A percentile compares a stretch with the other conserved stretches of the same genome.
Conservation (phyloP, 2,797 vertebrate species). For the Labeo calbasu region DNA sequence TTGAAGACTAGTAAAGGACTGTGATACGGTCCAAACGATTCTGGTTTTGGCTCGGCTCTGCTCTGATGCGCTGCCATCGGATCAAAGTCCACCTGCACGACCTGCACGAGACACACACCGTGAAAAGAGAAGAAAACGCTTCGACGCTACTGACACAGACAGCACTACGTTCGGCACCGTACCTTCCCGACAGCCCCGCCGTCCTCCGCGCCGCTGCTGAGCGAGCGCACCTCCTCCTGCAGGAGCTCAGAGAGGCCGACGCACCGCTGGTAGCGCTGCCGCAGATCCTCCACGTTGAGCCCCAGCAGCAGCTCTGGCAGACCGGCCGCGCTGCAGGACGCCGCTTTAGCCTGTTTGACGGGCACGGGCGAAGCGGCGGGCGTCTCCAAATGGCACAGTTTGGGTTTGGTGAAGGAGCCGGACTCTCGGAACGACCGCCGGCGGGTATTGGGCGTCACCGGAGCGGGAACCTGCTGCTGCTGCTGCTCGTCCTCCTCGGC, state of each 20-base stretch:
- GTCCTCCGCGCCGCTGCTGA: conserved; percentile 61
- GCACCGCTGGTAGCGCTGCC: conserved; percentile 79
- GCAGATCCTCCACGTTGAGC: conserved; percentile 86
- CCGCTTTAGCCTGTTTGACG: conserved; percentile 44
- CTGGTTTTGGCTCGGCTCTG: conserved; percentile 78
- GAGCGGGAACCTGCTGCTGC: conserved; percentile 19
- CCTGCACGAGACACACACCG: conserved; percentile 71
- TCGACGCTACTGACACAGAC: background rate
- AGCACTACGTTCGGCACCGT: conserved; percentile 24
- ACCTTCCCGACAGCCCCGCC: conserved; percentile 77
- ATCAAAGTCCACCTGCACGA: conserved; percentile 83
- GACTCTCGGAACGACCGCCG: conserved; percentile 90
- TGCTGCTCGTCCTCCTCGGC: conserved; percentile 81
- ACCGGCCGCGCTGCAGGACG: conserved; percentile 68
- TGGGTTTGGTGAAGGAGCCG: conserved; percentile 91
- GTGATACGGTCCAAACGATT: conserved; percentile 86
- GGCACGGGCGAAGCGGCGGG: conserved; percentile 59
- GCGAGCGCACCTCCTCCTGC: conserved; percentile 70
- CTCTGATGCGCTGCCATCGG: conserved; percentile 71
- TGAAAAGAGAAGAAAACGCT: background rate
- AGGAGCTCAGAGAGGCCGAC: conserved; percentile 83
- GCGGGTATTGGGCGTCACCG: conserved; percentile 57
- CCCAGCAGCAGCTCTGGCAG: conserved; percentile 86
- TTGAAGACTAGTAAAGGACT: conserved; percentile 93
- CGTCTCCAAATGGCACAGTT: conserved; percentile 84